These are phyloP conservation scores for Cladorhizidae sp. DNA, from an alignment of 37 sponge, comb jelly and placozoan species.

Conservation along the genomic window DNA sequence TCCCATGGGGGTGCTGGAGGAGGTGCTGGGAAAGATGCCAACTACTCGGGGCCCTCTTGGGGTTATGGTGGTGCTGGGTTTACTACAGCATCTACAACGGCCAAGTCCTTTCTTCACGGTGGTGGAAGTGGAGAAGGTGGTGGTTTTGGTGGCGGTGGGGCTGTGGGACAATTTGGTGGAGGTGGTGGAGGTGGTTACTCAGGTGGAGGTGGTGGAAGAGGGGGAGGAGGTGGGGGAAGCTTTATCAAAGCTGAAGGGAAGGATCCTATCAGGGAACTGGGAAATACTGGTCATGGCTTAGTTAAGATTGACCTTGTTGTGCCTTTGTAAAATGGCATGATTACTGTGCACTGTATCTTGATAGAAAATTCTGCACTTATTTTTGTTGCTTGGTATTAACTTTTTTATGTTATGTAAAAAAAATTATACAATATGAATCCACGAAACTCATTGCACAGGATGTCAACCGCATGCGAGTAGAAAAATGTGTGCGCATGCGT, in stretches of 20 bases:
- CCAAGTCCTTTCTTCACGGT: conserved; percentile 66
- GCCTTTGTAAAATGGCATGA: not conserved
- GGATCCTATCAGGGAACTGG: conserved; percentile 38
- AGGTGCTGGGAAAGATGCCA: conserved; percentile 66
- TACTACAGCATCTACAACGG: conserved; percentile 40
- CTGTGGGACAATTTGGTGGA: conserved; percentile 76
- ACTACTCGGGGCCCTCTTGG: conserved; percentile 59
- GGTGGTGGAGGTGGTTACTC: conserved; percentile 76
- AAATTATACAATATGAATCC: too few relatives aligned
- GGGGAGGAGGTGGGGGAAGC: conserved; percentile 70
- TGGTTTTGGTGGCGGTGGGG: conserved; percentile 84
- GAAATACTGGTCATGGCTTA: conserved; percentile 50
- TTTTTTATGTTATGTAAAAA: too few relatives aligned
- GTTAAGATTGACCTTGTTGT: conserved; percentile 43
- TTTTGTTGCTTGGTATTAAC: too few relatives aligned
- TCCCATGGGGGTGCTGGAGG: conserved; percentile 66
- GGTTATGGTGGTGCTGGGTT: conserved; percentile 81
- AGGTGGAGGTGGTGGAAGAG: conserved; percentile 78
- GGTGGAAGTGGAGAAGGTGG: conserved; percentile 52
- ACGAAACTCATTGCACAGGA: too few relatives aligned
- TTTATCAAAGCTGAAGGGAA: conserved; percentile 40
- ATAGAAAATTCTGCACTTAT: not conserved
- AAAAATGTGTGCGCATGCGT: too few relatives aligned
- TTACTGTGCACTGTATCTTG: not conserved
- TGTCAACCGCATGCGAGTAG: too few relatives aligned